Base-by-base conservation (phyloP, 1,140 invertebrate species). In the Pseudomyrmex cubaensis region DNA sequence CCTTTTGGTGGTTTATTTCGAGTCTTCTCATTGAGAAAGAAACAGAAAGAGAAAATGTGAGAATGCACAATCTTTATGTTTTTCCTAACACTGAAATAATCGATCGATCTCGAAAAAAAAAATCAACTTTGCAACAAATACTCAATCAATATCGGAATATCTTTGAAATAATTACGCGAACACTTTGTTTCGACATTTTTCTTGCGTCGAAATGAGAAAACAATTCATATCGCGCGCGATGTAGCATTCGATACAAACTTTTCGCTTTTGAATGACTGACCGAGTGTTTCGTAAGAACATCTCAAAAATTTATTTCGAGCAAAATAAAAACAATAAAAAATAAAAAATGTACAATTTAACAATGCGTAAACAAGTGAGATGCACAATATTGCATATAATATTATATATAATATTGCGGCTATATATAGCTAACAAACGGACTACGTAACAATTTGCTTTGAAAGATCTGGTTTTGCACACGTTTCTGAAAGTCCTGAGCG, bases 401-500 rank as follows among this genome's bases (percentile, higher is more conserved):
- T 25, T 25, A 67, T 20, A n/a, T 67, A 69, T 20, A 25, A 64
- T 76, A 67, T 57, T 20, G 69, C 54, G 77, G 76, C 88, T 91
- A 35, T 35, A 52, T 52, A 86, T 90, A 90, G 75, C 90, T 92
- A 92, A 92, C 69, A 90, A 92, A 90, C 85, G 77, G 90, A 92
- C 91, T 91, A 91, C 90, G 89, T 84, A 90, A 89, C 83, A 85
- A 44, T 83, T 89, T 61, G 63, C 87, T 62, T 92, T 92, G 92
- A 90, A 90, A 93, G 92, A 92, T 92, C 85, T 85, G 78, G 92
- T 91, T 92, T 89, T 69, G 54, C 74, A 76, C 20, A 75, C n/a
- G 56, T 10, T 61, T 72, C 8, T 46, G 22, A 12, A 20, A 57
- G 22, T 20, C 13, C 22, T 44, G 10, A 72, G 35, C 5, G 20